These are phyloP conservation scores for Eleutherodactylus coqui DNA, from an alignment of 2,797 vertebrate genomes.

Conservation along the genomic window DNA sequence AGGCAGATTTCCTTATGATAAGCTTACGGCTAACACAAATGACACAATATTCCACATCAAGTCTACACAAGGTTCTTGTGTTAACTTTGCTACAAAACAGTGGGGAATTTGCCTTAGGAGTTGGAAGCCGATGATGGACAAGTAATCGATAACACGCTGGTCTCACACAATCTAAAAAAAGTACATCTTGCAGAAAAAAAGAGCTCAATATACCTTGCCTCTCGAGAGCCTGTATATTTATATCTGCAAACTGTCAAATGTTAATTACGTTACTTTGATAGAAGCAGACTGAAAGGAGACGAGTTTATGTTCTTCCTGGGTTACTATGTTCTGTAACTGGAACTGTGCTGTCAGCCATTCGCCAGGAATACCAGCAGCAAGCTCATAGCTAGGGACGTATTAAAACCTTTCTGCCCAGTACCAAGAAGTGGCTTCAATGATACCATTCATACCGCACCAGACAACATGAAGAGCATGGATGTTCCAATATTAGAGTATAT, in stretches of 20 bases:
- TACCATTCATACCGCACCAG: background rate
- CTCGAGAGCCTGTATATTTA: slow-evolving; percentile 38
- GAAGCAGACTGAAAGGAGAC: slow-evolving; percentile 35
- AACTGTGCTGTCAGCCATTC: slow-evolving; percentile 40
- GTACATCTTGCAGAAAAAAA: slow-evolving; percentile 57
- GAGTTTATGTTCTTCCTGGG: slow-evolving; percentile 20
- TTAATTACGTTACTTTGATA: slow-evolving; percentile 50
- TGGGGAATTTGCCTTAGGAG: slow-evolving; percentile 31
- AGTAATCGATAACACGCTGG: slow-evolving; percentile 45
- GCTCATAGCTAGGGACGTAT: slow-evolving; percentile 30
- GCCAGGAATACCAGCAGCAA: slow-evolving; percentile 14
- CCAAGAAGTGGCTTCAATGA: background rate
- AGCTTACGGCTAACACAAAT: background rate
- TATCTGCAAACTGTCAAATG: slow-evolving; percentile 53
- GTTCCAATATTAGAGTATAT: background rate
- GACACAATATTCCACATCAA: background rate
- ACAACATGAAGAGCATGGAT: background rate
- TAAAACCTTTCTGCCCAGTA: background rate
- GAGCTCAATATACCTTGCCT: slow-evolving; percentile 46
- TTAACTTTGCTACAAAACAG: slow-evolving; percentile 33
- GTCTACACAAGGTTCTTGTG: background rate
- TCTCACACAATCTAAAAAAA: slow-evolving; percentile 46
- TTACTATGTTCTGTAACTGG: slow-evolving; percentile 49
- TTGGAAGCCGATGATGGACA: slow-evolving; percentile 54
- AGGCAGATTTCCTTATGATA: background rate